A percentile compares a stretch with the other conserved stretches of the same genome.
Conservation (phyloP, 1,140 invertebrate species). For the Sitophilus oryzae region DNA sequence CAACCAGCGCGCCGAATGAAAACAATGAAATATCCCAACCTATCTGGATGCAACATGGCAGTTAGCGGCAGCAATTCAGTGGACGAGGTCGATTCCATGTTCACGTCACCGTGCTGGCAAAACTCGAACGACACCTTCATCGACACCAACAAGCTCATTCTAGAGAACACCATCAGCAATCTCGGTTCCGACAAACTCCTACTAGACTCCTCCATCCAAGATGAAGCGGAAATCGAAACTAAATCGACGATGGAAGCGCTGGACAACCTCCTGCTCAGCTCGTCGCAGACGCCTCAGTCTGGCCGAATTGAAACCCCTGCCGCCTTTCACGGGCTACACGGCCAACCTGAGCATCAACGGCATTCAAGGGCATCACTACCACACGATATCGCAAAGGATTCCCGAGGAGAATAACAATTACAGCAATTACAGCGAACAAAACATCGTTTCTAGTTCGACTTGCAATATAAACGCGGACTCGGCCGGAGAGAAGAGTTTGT, state of each 20-base stretch:
- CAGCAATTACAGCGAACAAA: slow-evolving; percentile 51
- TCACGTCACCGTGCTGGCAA: slow-evolving; percentile 42
- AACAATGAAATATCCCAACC: slow-evolving; percentile 45
- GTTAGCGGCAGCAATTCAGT: slow-evolving; percentile 42
- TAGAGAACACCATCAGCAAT: slow-evolving; percentile 37
- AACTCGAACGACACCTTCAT: slow-evolving; percentile 40
- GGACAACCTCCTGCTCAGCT: slow-evolving; percentile 58
- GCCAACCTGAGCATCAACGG: slow-evolving; percentile 77
- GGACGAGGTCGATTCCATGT: slow-evolving; percentile 43
- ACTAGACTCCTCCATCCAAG: slow-evolving; percentile 43
- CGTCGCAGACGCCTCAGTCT: slow-evolving; percentile 54
- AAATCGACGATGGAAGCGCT: slow-evolving; percentile 56
- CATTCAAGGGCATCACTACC: slow-evolving; percentile 79
- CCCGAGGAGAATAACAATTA: slow-evolving; percentile 55
- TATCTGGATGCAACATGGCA: slow-evolving; percentile 44
- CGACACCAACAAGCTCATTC: slow-evolving; percentile 38
- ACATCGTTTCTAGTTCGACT: slow-evolving; percentile 62
- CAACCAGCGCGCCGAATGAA: slow-evolving; percentile 29
- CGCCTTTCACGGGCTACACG: slow-evolving; percentile 79
- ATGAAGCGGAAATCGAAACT: slow-evolving; percentile 44
- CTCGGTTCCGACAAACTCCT: slow-evolving; percentile 47
- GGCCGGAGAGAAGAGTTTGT: slow-evolving; percentile 54
- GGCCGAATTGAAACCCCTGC: slow-evolving; percentile 79
- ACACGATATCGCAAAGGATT: slow-evolving; percentile 67
- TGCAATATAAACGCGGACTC: slow-evolving; percentile 45